Conservation (phyloP, 2,797 vertebrate species). For the Galagoides demidoff region DNA sequence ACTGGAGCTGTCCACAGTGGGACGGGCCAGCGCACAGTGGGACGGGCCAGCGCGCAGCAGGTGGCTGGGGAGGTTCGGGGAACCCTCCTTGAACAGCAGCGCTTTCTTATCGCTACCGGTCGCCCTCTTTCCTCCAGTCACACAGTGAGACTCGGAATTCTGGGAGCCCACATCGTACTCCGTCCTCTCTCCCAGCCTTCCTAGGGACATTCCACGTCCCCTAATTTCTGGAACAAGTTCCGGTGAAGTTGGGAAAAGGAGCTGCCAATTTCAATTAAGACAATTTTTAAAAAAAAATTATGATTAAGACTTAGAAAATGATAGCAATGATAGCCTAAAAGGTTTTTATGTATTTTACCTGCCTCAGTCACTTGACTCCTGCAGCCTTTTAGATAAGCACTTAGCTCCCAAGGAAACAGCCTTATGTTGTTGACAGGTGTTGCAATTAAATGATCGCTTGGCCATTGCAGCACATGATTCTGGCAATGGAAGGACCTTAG, state of each 20-base stretch:
- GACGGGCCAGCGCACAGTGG: rapidly evolving
- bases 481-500: background rate
- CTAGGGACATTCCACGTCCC: background rate
- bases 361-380: background rate
- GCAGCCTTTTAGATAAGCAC: background rate
- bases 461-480: background rate
- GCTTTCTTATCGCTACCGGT: background rate
- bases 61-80: background rate
- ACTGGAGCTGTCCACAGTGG: background rate
- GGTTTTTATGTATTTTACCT: background rate
- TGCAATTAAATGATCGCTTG: background rate
- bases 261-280: background rate
- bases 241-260: background rate
- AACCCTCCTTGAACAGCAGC: background rate
- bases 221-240: background rate
- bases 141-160: background rate
- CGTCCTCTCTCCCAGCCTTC: background rate
- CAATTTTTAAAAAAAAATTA: background rate
- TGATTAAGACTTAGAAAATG: background rate
- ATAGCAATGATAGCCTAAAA: background rate
- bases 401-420: background rate
- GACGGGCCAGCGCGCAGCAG: rapidly evolving
- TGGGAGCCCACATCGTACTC: background rate
- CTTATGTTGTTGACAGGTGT: background rate
- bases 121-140: background rate